A percentile compares a stretch with the other conserved stretches of the same genome.
Evolutionary conservation across 2,888 invertebrate genomes (phyloP).

Genomic region (Eristalinus sepulchralis): DNA sequence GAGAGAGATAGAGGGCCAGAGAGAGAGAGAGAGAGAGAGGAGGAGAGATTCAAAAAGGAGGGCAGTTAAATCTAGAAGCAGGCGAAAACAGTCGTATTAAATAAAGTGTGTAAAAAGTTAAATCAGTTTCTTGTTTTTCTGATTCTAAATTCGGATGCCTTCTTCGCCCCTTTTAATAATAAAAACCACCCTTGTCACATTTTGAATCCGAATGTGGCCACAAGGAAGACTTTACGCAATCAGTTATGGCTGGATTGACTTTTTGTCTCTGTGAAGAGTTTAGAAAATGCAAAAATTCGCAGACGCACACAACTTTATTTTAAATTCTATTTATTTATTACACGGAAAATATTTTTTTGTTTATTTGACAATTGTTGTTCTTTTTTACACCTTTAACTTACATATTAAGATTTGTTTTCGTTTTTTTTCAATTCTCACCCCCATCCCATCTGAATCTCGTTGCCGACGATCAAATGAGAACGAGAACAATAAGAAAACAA

Average conservation of each 20-base stretch:
- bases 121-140: too few relatives aligned
- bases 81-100: too few relatives aligned
- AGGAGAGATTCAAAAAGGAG: too few relatives aligned
- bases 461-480: slow-evolving; percentile 11
- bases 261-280: background rate
- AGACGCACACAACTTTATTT: slow-evolving; percentile 21
- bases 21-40: too few relatives aligned
- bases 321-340: slow-evolving; percentile 56
- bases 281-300: background rate
- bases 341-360: slow-evolving; percentile 48
- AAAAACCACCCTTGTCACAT: too few relatives aligned
- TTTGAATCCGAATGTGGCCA: too few relatives aligned
- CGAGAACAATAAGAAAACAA: background rate
- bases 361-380: slow-evolving; percentile 27
- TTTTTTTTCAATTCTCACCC: slow-evolving; percentile 5
- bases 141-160: too few relatives aligned
- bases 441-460: slow-evolving; percentile 5
- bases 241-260: background rate
- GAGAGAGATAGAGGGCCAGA: too few relatives aligned
- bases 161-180: too few relatives aligned
- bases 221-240: too few relatives aligned
- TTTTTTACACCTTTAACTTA: slow-evolving; percentile 53
- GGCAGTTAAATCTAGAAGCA: too few relatives aligned
- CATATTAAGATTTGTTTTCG: slow-evolving; percentile 15
- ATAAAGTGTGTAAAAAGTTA: too few relatives aligned